phyloP scores from a whole-genome alignment of 1,140 invertebrate species.

The Drosophila mayri region DNA sequence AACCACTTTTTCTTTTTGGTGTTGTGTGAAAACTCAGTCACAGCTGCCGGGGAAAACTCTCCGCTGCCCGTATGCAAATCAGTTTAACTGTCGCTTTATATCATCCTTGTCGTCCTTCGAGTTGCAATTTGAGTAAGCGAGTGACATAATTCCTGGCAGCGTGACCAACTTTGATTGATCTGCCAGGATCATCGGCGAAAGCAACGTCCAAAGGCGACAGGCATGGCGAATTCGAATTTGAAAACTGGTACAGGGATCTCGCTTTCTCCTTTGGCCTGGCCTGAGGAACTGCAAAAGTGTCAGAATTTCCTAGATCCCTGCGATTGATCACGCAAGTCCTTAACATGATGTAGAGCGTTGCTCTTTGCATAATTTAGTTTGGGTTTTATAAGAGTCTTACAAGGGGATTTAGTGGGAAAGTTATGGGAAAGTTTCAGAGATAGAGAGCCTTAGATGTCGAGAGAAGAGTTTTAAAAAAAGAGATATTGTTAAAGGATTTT shows the following conservation, averaged over 20 bases:
- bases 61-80: slow-evolving; percentile 66
- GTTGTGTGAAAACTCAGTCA: slow-evolving; percentile 19
- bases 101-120: slow-evolving; percentile 14
- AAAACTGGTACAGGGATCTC: slow-evolving; percentile 51
- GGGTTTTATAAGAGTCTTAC: slow-evolving; percentile 72
- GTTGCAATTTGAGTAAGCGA: slow-evolving; percentile 83
- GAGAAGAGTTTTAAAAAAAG: too few species aligned
- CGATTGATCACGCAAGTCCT: slow-evolving; percentile 75
- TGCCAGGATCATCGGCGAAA: slow-evolving; percentile 68
- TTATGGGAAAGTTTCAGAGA: slow-evolving; percentile 40
- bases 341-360: slow-evolving; percentile 66
- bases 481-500: too few species aligned
- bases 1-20: slow-evolving; percentile 38
- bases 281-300: slow-evolving; percentile 48
- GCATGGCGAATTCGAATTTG: slow-evolving; percentile 60
- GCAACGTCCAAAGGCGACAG: slow-evolving; percentile 52
- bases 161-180: slow-evolving; percentile 85
- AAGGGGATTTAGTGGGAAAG: slow-evolving; percentile 51
- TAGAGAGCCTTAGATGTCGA: too few species aligned
- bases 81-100: slow-evolving; percentile 49
- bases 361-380: slow-evolving; percentile 74
- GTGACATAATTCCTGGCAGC: slow-evolving; percentile 84
- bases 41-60: slow-evolving; percentile 57
- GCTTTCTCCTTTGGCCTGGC: slow-evolving; percentile 38
- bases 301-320: slow-evolving; percentile 57